Base-by-base conservation (phyloP, 2,797 vertebrate species). In the Acrossocheilus fasciatus region DNA sequence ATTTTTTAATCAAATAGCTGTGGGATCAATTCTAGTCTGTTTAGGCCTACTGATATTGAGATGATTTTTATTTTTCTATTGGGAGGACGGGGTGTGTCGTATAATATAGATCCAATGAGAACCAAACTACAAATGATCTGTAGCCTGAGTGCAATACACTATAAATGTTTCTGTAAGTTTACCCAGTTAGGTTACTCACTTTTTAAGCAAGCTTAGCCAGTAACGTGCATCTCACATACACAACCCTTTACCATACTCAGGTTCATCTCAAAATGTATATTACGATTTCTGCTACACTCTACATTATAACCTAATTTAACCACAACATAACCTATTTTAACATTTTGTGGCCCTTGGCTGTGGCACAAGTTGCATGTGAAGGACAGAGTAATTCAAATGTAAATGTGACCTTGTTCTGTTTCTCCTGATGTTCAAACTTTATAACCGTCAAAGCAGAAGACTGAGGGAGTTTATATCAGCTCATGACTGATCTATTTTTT, bases 131-230 rank as follows among this genome's bases (percentile, higher is more conserved):
- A 95, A 92, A 93, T 93, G 91, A 95, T 95, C 92, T 95, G 95
- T 97, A 97, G 95, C 96, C 95, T 94, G 92, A 95, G 97, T 97
- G 97, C 96, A 96, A 96, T 95, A 96, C 82, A 88, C 84, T 90
- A 90, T 88, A 84, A 86, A 85, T 89, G 80, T 89, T 88, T 85
- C 82, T 84, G 90, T 91, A 91, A 92, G 89, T 87, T 91, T 92
- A 88, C 83, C 81, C 83, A 91, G 91, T 86, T 92, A 89, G 89
- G 86, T 88, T 88, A 52, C 47, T 87, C 86, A 77, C 85, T 84
- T 89, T 88, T 92, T 87, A 90, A 68, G 89, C 80, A 83, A 84
- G 79, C 41, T 82, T 72, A 88, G 89, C 76, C 88, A 91, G 88
- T 84, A 91, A 91, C 88, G 77, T 85, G 91, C 91, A 90, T 93